Evolutionary conservation across 1,140 invertebrate genomes (phyloP), one percentile per base, ranked within the genome.

Genomic region (Heliothis subflexa): DNA sequence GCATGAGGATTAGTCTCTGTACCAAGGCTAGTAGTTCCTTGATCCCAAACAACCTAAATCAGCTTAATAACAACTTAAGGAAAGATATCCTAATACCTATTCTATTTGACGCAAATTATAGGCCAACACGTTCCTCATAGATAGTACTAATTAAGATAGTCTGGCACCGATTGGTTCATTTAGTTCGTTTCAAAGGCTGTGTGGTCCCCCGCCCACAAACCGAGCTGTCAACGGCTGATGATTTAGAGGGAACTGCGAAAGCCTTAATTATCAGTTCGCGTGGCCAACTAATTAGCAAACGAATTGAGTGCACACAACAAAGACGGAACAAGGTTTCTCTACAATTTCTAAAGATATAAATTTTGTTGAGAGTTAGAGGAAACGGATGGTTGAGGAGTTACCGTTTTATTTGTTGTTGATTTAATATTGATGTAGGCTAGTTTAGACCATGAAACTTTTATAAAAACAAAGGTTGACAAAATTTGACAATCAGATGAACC

Each of bases 231-330:
- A 40, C 11, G 16, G 7, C 3, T 73, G 54, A 73, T 73, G 71
- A 73, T 73, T 73, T 73, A 73, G 52, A 21, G 71, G 71, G 66
- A 25, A 70, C 66, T 18, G 33, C 50, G 52, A 55, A 73, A 59
- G 54, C 71, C 71, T 59, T 73, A 57, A 73, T 73, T 73, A 73
- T 25, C 54, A 59, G 71, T 73, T 73, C 55, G 71, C 71, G 71
- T 73, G 71, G 71, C 71, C 16, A 57, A 55, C 52, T 59, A 73
- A 59, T 73, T 59, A 59, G 71, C 55, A 33, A 57, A 73, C 47
- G 66, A 70, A 70, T 70, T 70, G 66, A 73, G 59, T 73, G 71
- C 40, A 21, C 59, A 52, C 47, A 70, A 70, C 66, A 52, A 62
- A 62, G 61, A 52, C 47, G 13, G 45, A 50, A 14, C 47, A 14